Evolutionary conservation across 2,888 invertebrate species (phyloP), one percentile per base, ranked within the genome.

Genomic region (Phortica okadai): DNA sequence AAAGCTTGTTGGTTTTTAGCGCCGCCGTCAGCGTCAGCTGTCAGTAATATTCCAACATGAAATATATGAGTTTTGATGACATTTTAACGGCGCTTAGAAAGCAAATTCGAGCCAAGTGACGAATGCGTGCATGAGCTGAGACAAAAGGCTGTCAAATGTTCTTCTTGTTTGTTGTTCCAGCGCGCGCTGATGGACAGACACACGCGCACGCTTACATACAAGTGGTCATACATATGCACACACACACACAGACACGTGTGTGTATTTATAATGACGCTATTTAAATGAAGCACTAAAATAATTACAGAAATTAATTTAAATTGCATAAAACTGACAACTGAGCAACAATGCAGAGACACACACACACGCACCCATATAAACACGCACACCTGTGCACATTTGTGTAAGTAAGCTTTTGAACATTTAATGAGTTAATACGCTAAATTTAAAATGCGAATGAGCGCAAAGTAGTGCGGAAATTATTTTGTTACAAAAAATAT

Each of bases 241-340:
- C 7, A 10, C 7, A 50, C 33, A 66, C 66, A 66, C 66, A 41
- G 58, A 2, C 2, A 21, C n/a, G 16, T 5, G 66, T 54, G 70
- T 25, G 54, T 56, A 72, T 72, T 56, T 25, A 25, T 79, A 83
- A 82, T 83, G 76, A 84, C 79, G 80, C 80, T 83, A 79, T 81
- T 87, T 80, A 80, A 81, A 75, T 44, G 69, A 33, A 77, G 74
- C 82, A 81, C 87, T 84, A 80, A 84, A 82, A 82, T 88, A 85
- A 85, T 85, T 85, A 84, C 85, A 79, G 78, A 86, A 88, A 85
- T 86, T 88, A 88, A 84, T 87, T 88, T 85, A 85, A 88, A 88
- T 86, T 86, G 80, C 87, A 88, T 81, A 80, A 83, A 80, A 77
- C 74, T 70, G 42, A 67, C 54, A 76, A 74, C 33, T 69, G 74